These are phyloP conservation scores for Eretmocerus hayati DNA, from an alignment of 2,888 invertebrate genomes.

Conservation along the genomic window DNA sequence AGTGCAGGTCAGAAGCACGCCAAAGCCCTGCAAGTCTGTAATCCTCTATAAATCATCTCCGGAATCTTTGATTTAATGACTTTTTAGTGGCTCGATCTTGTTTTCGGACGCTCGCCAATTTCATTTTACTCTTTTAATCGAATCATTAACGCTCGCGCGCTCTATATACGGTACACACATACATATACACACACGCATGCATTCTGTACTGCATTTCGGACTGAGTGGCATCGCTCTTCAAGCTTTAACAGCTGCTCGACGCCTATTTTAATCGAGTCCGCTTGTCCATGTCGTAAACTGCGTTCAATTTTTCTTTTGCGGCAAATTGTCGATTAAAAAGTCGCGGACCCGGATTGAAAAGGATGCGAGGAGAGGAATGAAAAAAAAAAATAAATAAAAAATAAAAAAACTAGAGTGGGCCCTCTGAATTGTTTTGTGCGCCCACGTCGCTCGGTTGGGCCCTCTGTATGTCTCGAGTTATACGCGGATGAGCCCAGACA, in stretches of 20 bases:
- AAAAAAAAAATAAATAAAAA: too few relatives aligned
- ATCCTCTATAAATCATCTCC: conserved; percentile 43
- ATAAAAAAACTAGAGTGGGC: too few relatives aligned
- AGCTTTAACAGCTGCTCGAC: conserved; percentile 6
- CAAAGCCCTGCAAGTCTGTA: conserved; percentile 25
- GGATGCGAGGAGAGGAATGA: not conserved
- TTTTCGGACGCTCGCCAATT: conserved; percentile 18
- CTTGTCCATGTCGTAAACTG: not conserved
- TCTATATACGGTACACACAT: not conserved
- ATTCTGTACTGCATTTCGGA: not conserved
- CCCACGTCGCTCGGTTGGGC: not conserved
- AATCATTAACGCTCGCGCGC: conserved; percentile 36
- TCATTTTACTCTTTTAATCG: conserved; percentile 41
- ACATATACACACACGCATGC: not conserved
- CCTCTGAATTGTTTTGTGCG: not conserved
- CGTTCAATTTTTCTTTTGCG: conserved; percentile 18
- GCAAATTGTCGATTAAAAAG: conserved; percentile 19
- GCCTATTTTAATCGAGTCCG: conserved; percentile 18
- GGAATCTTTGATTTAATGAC: conserved; percentile 40
- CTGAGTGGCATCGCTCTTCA: conserved; percentile 18
- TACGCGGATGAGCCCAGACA: conserved; percentile 12
- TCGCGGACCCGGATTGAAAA: not conserved
- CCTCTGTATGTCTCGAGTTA: not conserved
- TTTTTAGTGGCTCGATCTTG: conserved; percentile 31
- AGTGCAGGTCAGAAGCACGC: not conserved